A percentile compares a stretch with the other conserved stretches of the same genome.
These are phyloP conservation scores for Pseudolycoriella hygida DNA, from an alignment of 2,888 invertebrate species.

Conservation along the genomic window DNA sequence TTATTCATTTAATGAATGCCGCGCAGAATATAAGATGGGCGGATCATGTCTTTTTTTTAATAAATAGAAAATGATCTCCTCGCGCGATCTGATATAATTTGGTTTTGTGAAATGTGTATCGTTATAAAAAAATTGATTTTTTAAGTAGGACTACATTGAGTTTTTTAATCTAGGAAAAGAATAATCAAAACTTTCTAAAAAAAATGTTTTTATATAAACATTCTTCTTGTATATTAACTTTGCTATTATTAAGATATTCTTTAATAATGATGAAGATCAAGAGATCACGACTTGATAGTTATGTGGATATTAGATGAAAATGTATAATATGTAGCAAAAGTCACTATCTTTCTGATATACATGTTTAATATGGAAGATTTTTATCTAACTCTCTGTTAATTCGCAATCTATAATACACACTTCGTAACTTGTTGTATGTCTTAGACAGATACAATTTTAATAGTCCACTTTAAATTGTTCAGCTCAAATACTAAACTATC, in stretches of 20 bases:
- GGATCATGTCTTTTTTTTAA: too few species aligned
- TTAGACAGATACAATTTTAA: neutral
- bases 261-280: slow-evolving; percentile 5
- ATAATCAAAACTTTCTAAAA: too few species aligned
- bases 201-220: too few species aligned
- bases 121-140: too few species aligned
- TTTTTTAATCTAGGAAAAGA: too few species aligned
- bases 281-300: slow-evolving; percentile 6
- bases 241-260: slow-evolving; percentile 6
- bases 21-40: too few species aligned
- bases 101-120: too few species aligned
- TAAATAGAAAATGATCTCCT: too few species aligned
- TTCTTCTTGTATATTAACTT: neutral
- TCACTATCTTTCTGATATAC: neutral
- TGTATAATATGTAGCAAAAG: neutral
- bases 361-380: neutral
- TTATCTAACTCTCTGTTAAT: neutral
- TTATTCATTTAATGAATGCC: too few species aligned
- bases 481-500: neutral
- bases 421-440: neutral
- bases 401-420: too few species aligned
- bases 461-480: neutral
- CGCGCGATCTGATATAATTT: too few species aligned
- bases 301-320: neutral
- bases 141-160: too few species aligned